Conservation (phyloP, 2,888 invertebrate species). For the Invenusta paracnida region DNA sequence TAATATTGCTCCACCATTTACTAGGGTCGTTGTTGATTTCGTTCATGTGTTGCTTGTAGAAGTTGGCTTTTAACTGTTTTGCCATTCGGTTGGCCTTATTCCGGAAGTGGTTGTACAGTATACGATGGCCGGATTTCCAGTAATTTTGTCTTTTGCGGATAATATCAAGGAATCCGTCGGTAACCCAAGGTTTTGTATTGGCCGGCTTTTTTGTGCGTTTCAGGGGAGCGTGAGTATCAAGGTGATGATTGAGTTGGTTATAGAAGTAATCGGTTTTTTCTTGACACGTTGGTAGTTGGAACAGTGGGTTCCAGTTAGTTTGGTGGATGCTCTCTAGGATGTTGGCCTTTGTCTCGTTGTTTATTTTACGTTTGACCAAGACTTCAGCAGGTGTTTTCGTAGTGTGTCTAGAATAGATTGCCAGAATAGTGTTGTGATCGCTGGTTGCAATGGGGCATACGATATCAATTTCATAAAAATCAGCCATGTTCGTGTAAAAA, state of each 20-base stretch:
- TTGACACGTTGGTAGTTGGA: not conserved
- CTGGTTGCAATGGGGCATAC: not conserved
- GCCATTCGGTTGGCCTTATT: not conserved
- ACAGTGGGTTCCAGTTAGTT: not conserved
- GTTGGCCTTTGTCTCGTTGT: not conserved
- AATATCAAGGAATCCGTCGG: not conserved
- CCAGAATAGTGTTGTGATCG: constrained; percentile 6
- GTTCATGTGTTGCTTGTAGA: not conserved
- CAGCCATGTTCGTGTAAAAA: not conserved
- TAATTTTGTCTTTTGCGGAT: not conserved
- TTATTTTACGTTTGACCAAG: not conserved
- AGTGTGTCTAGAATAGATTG: not conserved
- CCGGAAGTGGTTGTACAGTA: not conserved
- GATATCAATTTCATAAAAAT: not conserved
- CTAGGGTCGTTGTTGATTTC: not conserved
- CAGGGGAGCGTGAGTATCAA: not conserved
- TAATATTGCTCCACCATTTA: not conserved
- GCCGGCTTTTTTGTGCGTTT: not conserved
- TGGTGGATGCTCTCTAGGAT: not conserved
- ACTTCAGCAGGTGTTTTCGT: not conserved
- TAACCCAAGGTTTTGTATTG: constrained; percentile 2
- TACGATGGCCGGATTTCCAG: not conserved
- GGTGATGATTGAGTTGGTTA: not conserved
- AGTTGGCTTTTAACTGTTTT: not conserved
- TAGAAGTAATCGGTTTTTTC: not conserved